Evolutionary conservation across 2,113 vertebrate genomes (phyloP).

Genomic region (Microtus pennsylvanicus): DNA sequence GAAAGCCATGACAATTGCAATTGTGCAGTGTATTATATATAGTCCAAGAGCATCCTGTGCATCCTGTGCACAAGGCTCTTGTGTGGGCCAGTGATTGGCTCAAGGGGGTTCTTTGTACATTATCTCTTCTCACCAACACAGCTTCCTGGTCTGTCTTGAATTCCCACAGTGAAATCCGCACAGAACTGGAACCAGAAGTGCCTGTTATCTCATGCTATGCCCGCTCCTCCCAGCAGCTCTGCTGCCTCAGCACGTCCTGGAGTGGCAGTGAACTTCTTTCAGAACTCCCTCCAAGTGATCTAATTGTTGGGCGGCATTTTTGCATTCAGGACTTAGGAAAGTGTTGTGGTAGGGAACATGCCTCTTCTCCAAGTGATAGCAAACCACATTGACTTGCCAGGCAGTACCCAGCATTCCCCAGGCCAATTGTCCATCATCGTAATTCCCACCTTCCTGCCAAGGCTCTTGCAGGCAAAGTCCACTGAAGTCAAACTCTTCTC

Average conservation of each 20-base stretch:
- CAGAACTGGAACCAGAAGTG: not conserved
- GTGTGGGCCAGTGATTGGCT: too few species aligned
- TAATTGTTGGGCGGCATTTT: not conserved
- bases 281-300: not conserved
- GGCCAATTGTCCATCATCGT: not conserved
- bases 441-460: too few species aligned
- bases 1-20: not conserved
- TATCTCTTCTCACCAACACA: not conserved
- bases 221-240: not conserved
- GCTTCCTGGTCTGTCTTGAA: not conserved
- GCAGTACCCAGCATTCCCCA: not conserved
- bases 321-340: not conserved
- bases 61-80: not conserved
- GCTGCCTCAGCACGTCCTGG: too few species aligned
- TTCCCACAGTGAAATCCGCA: not conserved
- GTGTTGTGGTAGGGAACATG: accelerated
- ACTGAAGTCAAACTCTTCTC: not conserved
- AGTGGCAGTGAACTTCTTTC: not conserved
- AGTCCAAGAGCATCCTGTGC: not conserved
- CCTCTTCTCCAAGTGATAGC: not conserved
- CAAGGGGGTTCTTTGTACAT: not conserved
- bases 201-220: too few species aligned
- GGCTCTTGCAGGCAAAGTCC: not conserved
- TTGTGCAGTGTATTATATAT: too few species aligned
- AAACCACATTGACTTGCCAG: not conserved